Base-by-base conservation (phyloP, 2,113 vertebrate species). In the Rostratula benghalensis region DNA sequence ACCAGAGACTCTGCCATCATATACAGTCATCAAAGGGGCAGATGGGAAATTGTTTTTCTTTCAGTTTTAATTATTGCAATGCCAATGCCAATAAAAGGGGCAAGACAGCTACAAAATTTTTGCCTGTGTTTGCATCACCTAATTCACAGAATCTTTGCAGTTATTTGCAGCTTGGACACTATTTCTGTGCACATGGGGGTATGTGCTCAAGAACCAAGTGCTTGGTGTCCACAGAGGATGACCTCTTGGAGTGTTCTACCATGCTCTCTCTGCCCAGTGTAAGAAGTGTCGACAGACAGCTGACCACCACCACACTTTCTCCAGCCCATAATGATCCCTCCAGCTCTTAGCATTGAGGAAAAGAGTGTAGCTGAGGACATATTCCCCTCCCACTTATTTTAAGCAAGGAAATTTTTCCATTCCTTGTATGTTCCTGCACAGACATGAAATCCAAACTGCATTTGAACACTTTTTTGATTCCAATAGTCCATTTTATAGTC, bases 151-250 rank as follows among this genome's bases (percentile, higher is more conserved):
- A 64, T 41, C 2, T 45, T 37, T 75, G 21, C 6, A 35, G 16
- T 64, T 64, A 37, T 74, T 87, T 78, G 45, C 15, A 65, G 10
- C 37, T 67, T 59, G 63, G 43, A 35, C 13, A 48, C 12, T 51
- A 28, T 48, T 15, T 41, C 5, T 35, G 6, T 68, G 33, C 1
- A 3, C 4, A 11, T 64, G 45, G 1, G 2, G 4, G 4, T 21
- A 4, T 12, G 4, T 45, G 17, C 1, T 31, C 21, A 75, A 74
- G 25, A 74, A 22, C 13, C 18, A 59, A 41, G 30, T 24, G 30
- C 7, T 35, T 2, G 30, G 8, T 56, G 24, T 39, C 25, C 30
- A 37, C 28, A 61, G 37, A 41, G 5, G 25, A 24, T 35, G 39
- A 83, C 50, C 9, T 24, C 37, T 18, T 3, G 18, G 23, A n/a